These are phyloP conservation scores for Crotalus horridus DNA, from an alignment of 2,113 vertebrate species.

Conservation along the genomic window DNA sequence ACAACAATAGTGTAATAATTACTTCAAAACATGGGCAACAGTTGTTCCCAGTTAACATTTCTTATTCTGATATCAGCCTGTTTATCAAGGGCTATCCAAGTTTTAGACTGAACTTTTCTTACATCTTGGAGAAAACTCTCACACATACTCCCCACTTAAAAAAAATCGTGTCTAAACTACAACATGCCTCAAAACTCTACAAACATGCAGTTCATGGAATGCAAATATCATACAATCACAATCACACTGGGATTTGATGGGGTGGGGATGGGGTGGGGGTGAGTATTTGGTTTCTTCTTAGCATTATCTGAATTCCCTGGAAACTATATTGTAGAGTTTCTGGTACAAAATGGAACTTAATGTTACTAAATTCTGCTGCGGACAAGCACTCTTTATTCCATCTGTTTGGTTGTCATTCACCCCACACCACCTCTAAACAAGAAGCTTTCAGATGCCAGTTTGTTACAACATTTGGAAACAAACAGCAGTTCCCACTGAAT, in stretches of 20 bases:
- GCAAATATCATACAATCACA: constrained; percentile 36
- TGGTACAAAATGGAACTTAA: constrained; percentile 52
- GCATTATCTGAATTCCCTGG: constrained; percentile 58
- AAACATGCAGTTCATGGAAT: constrained; percentile 36
- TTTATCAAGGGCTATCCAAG: constrained; percentile 42
- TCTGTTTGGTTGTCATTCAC: constrained; percentile 38
- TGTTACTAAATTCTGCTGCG: constrained; percentile 45
- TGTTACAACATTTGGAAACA: constrained; percentile 57
- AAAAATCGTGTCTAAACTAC: constrained; percentile 21
- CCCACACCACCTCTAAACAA: neutral
- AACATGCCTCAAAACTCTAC: constrained; percentile 40
- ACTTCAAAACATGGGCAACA: constrained; percentile 38
- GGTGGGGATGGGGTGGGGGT: constrained; percentile 6
- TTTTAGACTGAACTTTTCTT: constrained; percentile 49
- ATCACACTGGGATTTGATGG: constrained; percentile 34
- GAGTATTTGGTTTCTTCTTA: constrained; percentile 62
- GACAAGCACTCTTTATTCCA: constrained; percentile 48
- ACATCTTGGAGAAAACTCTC: neutral
- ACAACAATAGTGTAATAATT: constrained; percentile 25
- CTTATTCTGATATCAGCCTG: constrained; percentile 36
- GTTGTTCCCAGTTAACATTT: neutral
- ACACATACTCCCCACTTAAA: neutral
- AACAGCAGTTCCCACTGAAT: constrained; percentile 29
- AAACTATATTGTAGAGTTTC: constrained; percentile 50
- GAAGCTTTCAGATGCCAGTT: constrained; percentile 46